These are phyloP conservation scores for Tetraodon nigroviridis DNA, from an alignment of 2,113 vertebrate genomes.

Conservation along the genomic window DNA sequence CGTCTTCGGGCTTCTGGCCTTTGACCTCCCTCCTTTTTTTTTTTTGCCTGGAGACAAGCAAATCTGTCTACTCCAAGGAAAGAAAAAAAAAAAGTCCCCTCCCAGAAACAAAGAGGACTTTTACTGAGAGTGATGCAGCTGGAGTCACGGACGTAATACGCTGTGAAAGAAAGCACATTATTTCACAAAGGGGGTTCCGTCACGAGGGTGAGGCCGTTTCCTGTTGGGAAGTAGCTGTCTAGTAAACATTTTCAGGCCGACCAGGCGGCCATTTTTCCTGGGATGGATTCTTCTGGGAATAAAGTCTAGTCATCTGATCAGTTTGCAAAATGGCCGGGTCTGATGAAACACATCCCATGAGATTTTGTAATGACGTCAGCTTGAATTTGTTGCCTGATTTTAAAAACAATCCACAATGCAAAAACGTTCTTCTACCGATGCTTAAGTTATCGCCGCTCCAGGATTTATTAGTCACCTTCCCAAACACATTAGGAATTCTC, in stretches of 20 bases:
- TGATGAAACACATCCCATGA: neutral
- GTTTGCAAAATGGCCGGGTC: too few relatives aligned
- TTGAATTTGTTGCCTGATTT: neutral
- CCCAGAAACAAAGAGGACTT: constrained; percentile 64
- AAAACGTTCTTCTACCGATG: constrained; percentile 5
- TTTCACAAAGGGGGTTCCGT: constrained; percentile 9
- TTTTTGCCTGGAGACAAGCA: constrained; percentile 49
- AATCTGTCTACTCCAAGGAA: constrained; percentile 37
- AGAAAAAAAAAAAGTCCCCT: constrained; percentile 24
- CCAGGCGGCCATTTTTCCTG: constrained; percentile 2
- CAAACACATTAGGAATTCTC: constrained; percentile 14
- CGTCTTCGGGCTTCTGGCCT: constrained; percentile 45
- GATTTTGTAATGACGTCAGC: neutral
- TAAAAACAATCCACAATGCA: neutral
- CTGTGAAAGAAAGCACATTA: constrained; percentile 31
- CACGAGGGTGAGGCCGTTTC: constrained; percentile 10
- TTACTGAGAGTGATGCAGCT: constrained; percentile 51
- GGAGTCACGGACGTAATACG: constrained; percentile 39
- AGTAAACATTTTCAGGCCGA: constrained; percentile 6
- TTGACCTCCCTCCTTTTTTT: constrained; percentile 38
- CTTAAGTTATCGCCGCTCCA: too few relatives aligned
- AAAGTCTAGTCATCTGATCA: too few relatives aligned
- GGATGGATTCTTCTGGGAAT: neutral
- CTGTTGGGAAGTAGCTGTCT: constrained; percentile 13
- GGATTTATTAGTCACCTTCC: constrained; percentile 7